phyloP scores from a whole-genome alignment of 2,797 vertebrate genomes.

The Okamejei kenojei region DNA sequence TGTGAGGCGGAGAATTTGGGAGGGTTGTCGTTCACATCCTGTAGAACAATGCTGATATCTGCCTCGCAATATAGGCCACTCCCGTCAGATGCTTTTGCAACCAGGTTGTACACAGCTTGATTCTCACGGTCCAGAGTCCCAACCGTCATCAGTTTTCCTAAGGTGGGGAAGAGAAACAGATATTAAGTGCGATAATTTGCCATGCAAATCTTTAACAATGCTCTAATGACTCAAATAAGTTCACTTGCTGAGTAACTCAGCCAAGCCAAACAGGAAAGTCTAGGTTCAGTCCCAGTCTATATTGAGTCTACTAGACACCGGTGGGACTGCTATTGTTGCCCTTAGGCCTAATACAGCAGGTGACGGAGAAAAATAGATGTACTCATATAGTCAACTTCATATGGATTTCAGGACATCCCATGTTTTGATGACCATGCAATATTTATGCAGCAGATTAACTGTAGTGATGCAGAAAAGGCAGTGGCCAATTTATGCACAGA shows the following conservation, averaged over 20 bases:
- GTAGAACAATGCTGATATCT: constrained; percentile 67
- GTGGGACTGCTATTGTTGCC: background rate
- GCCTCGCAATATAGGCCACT: constrained; percentile 87
- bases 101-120: constrained; percentile 65
- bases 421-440: too few relatives aligned
- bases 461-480: too few relatives aligned
- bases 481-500: too few relatives aligned
- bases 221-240: background rate
- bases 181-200: background rate
- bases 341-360: background rate
- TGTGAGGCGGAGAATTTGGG: constrained; percentile 78
- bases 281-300: background rate
- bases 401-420: too few relatives aligned
- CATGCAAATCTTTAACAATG: background rate
- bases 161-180: background rate
- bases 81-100: constrained; percentile 85
- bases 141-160: constrained; percentile 81
- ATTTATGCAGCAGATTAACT: too few relatives aligned
- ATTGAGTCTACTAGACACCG: background rate
- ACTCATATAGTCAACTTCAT: too few relatives aligned
- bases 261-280: background rate
- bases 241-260: background rate
- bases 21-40: constrained; percentile 87
- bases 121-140: constrained; percentile 74
- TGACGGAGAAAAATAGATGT: background rate